Percentiles rank a stretch among this genome's conserved stretches.
Evolutionary conservation across 2,888 invertebrate genomes (phyloP).

Genomic region (Stenodema calcarata): DNA sequence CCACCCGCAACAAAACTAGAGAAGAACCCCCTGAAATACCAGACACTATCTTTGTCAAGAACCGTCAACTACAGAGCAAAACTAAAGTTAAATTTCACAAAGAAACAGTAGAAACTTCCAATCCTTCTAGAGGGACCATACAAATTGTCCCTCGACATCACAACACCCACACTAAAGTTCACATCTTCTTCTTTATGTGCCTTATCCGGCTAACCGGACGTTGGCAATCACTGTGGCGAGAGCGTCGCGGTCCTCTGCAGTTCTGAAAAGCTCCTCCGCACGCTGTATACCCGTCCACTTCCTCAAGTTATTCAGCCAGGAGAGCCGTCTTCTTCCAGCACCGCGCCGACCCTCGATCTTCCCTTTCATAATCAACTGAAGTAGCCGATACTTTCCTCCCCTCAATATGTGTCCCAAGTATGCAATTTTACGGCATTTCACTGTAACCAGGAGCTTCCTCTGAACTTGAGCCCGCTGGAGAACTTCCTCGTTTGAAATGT

Average conservation of each 20-base stretch:
- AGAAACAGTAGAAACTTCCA: no score
- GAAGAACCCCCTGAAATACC: no score
- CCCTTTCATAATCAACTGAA: slow-evolving; percentile 11
- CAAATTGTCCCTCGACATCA: no score
- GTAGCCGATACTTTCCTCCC: neutral
- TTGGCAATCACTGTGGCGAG: slow-evolving; percentile 9
- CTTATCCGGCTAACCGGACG: slow-evolving; percentile 8
- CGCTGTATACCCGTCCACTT: neutral
- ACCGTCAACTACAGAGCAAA: no score
- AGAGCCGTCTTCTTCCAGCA: neutral
- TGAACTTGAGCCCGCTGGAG: neutral
- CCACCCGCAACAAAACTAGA: no score
- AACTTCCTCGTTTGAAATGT: neutral
- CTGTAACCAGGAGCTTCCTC: neutral
- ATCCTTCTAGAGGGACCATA: no score
- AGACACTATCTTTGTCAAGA: no score
- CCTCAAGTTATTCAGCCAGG: neutral
- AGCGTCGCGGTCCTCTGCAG: neutral
- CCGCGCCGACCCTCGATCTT: neutral
- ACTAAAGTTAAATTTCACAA: no score
- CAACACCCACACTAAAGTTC: no score
- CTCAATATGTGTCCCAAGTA: slow-evolving; percentile 10
- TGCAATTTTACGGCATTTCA: neutral
- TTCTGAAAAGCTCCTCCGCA: slow-evolving; percentile 18
- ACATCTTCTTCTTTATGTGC: neutral